Percentiles rank a stretch among this genome's conserved stretches.
Conservation (phyloP, 2,797 vertebrate species). For the Myotis daubentonii region DNA sequence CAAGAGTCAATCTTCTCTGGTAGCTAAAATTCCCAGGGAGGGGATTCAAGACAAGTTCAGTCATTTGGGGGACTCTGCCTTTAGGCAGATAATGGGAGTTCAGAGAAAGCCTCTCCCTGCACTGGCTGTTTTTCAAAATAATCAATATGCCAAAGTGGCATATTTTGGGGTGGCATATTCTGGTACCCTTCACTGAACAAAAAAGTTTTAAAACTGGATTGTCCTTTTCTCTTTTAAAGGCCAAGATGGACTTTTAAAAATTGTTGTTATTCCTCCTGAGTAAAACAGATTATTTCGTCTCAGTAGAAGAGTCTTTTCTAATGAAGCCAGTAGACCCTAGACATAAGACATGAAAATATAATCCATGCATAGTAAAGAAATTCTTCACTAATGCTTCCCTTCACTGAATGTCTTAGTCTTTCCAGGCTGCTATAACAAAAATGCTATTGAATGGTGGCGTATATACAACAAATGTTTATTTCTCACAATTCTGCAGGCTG, state of each 20-base stretch:
- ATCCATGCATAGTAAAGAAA: background rate
- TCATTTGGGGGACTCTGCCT: background rate
- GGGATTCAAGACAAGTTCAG: background rate
- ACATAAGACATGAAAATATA: slow-evolving; percentile 19
- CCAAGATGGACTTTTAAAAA: background rate
- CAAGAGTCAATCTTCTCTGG: background rate
- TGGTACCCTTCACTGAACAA: background rate
- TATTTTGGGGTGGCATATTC: background rate
- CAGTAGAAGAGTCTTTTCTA: background rate
- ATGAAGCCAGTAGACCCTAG: background rate
- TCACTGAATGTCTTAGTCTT: background rate
- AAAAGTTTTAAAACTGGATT: background rate
- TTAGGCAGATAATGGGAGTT: background rate
- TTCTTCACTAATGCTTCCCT: background rate
- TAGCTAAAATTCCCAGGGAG: background rate
- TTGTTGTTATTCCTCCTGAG: background rate
- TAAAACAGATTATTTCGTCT: slow-evolving; percentile 2
- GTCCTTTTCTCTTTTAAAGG: slow-evolving; percentile 15
- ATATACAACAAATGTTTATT: background rate
- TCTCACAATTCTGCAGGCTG: background rate
- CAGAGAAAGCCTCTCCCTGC: background rate
- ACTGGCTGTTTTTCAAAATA: background rate
- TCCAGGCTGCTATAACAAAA: background rate
- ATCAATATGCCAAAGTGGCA: background rate
- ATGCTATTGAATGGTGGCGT: background rate